phyloP scores from a whole-genome alignment of 2,797 vertebrate genomes.

The Chiropotes sagulatus region DNA sequence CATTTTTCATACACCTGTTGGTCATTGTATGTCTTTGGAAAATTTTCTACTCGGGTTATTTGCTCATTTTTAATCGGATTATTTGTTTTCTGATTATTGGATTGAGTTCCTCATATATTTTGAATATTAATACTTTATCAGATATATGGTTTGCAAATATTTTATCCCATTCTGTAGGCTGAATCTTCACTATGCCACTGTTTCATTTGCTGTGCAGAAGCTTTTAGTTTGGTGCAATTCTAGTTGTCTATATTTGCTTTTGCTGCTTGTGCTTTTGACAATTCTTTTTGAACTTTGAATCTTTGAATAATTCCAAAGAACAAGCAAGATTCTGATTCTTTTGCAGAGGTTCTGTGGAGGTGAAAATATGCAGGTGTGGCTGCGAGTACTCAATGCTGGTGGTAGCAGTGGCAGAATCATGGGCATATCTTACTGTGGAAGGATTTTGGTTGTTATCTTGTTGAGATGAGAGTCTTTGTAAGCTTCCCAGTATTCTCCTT shows the following conservation, averaged over 20 bases:
- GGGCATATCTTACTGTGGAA: not conserved
- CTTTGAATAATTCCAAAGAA: not conserved
- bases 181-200: not conserved
- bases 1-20: not conserved
- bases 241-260: not conserved
- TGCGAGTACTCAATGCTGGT: too few species aligned
- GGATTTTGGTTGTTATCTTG: not conserved
- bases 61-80: not conserved
- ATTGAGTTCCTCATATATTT: not conserved
- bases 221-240: not conserved
- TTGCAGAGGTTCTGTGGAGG: not conserved
- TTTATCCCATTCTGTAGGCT: not conserved
- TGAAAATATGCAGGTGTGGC: accelerated
- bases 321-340: not conserved
- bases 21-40: not conserved
- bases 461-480: not conserved
- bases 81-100: not conserved
- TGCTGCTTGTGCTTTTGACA: not conserved
- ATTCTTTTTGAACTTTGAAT: not conserved
- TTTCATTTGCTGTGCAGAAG: not conserved
- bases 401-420: too few species aligned
- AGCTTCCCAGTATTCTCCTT: not conserved
- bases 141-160: not conserved
- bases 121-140: not conserved
- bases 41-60: not conserved